A percentile compares a stretch with the other conserved stretches of the same genome.
Conservation (phyloP, 2,113 vertebrate genomes). For the Struthidea cinerea region DNA sequence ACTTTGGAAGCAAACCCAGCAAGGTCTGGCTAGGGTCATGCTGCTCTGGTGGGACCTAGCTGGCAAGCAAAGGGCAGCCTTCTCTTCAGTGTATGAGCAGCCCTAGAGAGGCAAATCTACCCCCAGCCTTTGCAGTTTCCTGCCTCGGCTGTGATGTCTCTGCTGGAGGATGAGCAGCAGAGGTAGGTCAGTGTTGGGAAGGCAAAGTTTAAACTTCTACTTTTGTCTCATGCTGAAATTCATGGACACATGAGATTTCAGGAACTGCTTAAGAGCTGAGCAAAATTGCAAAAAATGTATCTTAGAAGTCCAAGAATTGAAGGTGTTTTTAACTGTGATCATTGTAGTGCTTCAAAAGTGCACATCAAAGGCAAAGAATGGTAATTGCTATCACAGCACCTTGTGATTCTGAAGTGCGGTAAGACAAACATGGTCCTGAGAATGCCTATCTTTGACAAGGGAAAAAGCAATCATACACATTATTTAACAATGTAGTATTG, state of each 20-base stretch:
- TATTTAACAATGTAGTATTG: not conserved
- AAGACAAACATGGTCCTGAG: not conserved
- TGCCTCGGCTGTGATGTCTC: not conserved
- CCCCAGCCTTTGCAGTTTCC: not conserved
- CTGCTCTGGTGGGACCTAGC: not conserved
- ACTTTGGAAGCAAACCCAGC: not conserved
- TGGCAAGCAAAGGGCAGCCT: not conserved
- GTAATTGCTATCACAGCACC: not conserved
- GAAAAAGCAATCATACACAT: not conserved
- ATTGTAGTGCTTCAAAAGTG: not conserved
- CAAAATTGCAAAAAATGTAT: rapidly evolving
- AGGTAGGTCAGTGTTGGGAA: not conserved
- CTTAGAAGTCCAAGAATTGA: not conserved
- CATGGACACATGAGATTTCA: not conserved
- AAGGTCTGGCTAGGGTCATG: rapidly evolving
- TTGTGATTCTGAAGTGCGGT: not conserved
- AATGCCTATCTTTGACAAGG: not conserved
- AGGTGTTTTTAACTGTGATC: not conserved
- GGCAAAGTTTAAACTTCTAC: not conserved
- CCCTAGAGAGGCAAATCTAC: not conserved
- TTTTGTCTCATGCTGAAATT: not conserved
- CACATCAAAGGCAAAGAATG: not conserved
- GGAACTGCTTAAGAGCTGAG: not conserved
- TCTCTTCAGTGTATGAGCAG: not conserved
- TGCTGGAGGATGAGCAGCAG: not conserved